Evolutionary conservation across 2,797 vertebrate species (phyloP), one percentile per base, ranked within the genome.

Genomic region (Nannoperca australis): DNA sequence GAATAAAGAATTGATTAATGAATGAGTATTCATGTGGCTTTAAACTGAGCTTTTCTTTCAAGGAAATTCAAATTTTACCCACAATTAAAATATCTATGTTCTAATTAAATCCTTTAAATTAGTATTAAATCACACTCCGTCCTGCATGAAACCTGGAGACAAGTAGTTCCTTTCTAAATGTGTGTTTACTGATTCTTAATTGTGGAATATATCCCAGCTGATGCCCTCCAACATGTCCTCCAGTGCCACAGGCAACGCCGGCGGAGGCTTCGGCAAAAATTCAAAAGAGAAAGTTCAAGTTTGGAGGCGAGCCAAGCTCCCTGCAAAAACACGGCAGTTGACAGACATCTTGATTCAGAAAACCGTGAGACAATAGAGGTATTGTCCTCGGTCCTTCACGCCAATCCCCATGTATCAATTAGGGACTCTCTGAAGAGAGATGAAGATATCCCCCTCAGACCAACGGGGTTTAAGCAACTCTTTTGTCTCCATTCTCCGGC

Each of bases 321-420:
- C 61, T 75, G 79, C 76, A 67, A 60, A 79, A 79, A 89, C 88
- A 68, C 74, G 30, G 58, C 81, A 56, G 79, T 64, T 79, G 86
- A 89, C 72, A 83, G 89, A 88, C 77, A 76, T 91, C 87, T 91
- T 89, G 85, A 90, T 88, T 78, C 70, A 78, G 77, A 82, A 80
- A 58, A 64, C 66, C 68, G 53, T 66, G 72, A 90, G 85, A 95
- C 93, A 95, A 94, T 92, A 53, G 83, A 60, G 68, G 82, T 54
- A 91, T 93, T 96, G 94, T 96, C 82, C 76, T 76, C 42, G 14
- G 73, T 54, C 76, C 84, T 80, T 88, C 85, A 89, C 73, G 85
- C 90, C 81, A 51, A 85, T 87, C 85, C 70, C 60, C 78, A 79
- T 78, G 78, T 88, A 88, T 89, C 89, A 91, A 82, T 91, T 84